Base-by-base conservation (phyloP, 2,797 vertebrate genomes). In the Cyprinodon diabolis region DNA sequence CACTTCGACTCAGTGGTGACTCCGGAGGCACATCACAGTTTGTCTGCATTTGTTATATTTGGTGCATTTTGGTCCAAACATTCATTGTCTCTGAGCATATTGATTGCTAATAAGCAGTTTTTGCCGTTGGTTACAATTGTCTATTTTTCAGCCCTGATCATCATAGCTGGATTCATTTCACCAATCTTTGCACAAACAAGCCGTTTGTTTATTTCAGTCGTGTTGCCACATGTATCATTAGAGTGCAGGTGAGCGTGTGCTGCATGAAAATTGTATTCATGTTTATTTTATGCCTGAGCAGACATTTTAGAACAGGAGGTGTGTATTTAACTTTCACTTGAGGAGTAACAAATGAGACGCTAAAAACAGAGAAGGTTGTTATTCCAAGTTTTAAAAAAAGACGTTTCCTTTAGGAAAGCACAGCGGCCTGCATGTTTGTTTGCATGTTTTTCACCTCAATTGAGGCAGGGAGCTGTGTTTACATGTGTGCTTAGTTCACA, bases 401-500 rank as follows among this genome's bases (percentile, higher is more conserved):
- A 66, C 76, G 77, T 79, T 80, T 67, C 75, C 60, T 49, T 71
- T 65, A 75, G 71, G 14, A n/a, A 47, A 49, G 67, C 62, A 74
- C 74, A 55, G 80, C 81, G 23, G 77, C 72, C 51, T 69, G 68
- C 70, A 30, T 80, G 66, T 82, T 86, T 88, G 65, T 84, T 74
- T 75, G 62, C 79, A 71, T 79, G 71, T 56, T 86, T 73, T 76
- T 70, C 67, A 71, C 85, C 84, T 73, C 74, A 55, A 79, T 75
- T 77, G 68, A 70, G 52, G 74, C 48, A 78, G 62, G 67, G 75
- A 75, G 69, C 70, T 81, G 81, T 81, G 83, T 91, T 90, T 91
- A 87, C 85, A 89, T 89, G 86, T 85, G 86, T 86, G 82, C 72
- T 88, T 84, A 79, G 75, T 85, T 84, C 86, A 81, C 80, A 74